Evolutionary conservation across 2,797 vertebrate genomes (phyloP).

Genomic region (Xiphorhynchus erythropygius): DNA sequence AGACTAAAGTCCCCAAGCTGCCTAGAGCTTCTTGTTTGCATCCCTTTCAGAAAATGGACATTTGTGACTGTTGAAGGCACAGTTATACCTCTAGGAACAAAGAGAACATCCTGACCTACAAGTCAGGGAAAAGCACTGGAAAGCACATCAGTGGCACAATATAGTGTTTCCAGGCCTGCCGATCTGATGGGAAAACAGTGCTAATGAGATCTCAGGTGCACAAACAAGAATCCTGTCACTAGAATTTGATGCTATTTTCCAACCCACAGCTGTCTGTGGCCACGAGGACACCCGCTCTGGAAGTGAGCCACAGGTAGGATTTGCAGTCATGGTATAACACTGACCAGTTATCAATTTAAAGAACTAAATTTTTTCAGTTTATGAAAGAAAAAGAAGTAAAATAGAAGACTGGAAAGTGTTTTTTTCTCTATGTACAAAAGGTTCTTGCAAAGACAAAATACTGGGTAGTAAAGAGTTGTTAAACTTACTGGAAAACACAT

Average conservation of each 20-base stretch:
- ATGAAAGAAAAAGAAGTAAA: background rate
- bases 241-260: background rate
- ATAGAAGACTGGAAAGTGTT: background rate
- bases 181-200: background rate
- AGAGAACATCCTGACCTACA: background rate
- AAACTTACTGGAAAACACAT: background rate
- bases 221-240: background rate
- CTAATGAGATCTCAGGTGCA: background rate
- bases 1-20: background rate
- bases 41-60: background rate
- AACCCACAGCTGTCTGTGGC: background rate
- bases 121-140: background rate
- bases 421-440: background rate
- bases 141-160: background rate
- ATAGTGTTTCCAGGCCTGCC: background rate
- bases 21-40: background rate
- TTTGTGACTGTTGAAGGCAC: background rate
- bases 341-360: background rate
- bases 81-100: background rate
- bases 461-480: background rate
- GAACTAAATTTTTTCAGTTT: background rate
- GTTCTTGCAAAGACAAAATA: background rate
- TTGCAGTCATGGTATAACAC: background rate
- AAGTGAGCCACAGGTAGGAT: background rate
- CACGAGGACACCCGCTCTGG: background rate